phyloP scores from a whole-genome alignment of 1,140 invertebrate genomes.

The Cataglyphis hispanica region DNA sequence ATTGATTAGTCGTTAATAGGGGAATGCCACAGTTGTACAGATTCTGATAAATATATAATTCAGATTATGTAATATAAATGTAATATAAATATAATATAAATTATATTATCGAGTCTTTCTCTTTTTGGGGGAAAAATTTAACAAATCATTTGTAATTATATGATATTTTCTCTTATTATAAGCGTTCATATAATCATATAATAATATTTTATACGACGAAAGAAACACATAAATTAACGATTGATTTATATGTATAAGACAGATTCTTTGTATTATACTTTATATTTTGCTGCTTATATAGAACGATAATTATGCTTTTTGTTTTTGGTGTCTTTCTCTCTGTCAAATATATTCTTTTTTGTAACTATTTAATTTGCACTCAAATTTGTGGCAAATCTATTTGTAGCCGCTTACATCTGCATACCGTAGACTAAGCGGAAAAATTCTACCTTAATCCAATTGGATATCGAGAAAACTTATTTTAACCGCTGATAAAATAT shows the following conservation, averaged over 20 bases:
- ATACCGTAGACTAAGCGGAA: background rate
- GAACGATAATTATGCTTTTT: background rate
- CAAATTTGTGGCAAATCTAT: constrained; percentile 33
- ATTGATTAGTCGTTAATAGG: background rate
- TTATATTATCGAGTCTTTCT: background rate
- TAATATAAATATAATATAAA: too few species aligned
- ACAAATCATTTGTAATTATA: background rate
- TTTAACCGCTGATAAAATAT: constrained; percentile 30
- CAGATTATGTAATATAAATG: too few species aligned
- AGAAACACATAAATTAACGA: background rate
- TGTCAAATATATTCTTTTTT: background rate
- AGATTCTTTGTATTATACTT: background rate
- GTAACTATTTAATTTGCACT: background rate
- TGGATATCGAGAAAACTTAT: constrained; percentile 23
- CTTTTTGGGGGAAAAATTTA: background rate
- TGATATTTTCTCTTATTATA: background rate
- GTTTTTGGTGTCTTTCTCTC: too few species aligned
- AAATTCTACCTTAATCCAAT: constrained; percentile 6
- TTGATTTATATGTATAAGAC: background rate
- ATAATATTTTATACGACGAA: background rate
- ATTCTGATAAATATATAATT: background rate
- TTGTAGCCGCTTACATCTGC: constrained; percentile 18
- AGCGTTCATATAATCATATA: background rate
- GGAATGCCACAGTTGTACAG: background rate
- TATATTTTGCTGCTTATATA: background rate